These are phyloP conservation scores for Muscidifurax raptorellus DNA, from an alignment of 1,140 invertebrate species.

Conservation along the genomic window DNA sequence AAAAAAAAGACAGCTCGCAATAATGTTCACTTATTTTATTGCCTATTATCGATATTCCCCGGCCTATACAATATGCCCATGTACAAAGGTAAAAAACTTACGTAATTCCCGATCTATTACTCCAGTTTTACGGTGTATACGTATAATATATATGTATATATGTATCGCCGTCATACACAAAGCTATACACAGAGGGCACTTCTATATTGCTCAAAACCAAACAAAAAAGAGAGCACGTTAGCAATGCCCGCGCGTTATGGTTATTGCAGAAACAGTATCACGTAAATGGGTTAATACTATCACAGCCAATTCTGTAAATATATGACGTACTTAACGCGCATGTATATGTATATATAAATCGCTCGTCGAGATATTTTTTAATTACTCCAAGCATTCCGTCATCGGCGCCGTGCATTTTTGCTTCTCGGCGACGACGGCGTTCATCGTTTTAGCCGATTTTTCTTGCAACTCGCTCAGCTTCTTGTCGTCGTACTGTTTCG, in stretches of 20 bases:
- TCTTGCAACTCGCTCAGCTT: conserved; percentile 40
- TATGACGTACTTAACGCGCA: too few relatives aligned
- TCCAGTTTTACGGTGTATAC: neutral
- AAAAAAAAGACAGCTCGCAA: neutral
- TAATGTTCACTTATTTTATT: neutral
- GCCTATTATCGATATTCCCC: neutral
- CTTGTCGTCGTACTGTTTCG: conserved; percentile 40
- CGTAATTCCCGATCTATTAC: conserved; percentile 4
- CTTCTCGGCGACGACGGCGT: neutral
- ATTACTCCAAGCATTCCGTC: neutral
- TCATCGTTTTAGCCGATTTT: conserved; percentile 33
- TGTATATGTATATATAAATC: neutral
- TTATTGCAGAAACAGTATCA: conserved; percentile 1
- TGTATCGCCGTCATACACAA: too few relatives aligned
- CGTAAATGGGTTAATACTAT: neutral
- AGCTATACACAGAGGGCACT: too few relatives aligned
- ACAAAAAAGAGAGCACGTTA: too few relatives aligned
- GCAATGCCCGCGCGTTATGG: neutral
- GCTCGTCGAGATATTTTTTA: neutral
- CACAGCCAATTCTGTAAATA: neutral
- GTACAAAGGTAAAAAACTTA: neutral
- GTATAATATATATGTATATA: neutral
- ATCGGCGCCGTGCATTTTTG: neutral
- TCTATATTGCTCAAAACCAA: neutral
- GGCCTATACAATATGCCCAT: neutral